Conservation (phyloP, 1,140 invertebrate species). For the Pemphigus obesinymphae region DNA sequence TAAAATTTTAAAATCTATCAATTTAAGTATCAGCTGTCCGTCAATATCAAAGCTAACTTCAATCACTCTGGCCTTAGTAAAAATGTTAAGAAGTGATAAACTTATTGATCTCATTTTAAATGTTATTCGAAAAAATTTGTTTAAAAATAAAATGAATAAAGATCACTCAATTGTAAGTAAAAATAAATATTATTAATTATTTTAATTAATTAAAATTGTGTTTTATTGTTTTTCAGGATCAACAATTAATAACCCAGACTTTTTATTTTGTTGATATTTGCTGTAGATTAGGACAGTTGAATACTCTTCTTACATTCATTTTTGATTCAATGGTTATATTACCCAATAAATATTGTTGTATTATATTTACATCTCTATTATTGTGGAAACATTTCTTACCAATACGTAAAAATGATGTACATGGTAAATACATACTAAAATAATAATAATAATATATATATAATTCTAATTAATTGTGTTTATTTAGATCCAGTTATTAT, state of each 20-base stretch:
- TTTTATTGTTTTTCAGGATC: conserved; percentile 5
- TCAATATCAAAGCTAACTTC: conserved; percentile 4
- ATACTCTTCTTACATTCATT: conserved; percentile 24
- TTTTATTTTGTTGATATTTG: conserved; percentile 29
- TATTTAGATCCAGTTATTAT: conserved; percentile 22
- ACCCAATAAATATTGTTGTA: conserved; percentile 31
- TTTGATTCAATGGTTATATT: conserved; percentile 33
- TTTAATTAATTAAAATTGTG: background rate
- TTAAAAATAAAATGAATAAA: background rate
- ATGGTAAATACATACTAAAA: conserved; percentile 5
- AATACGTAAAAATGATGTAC: background rate
- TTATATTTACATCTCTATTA: conserved; percentile 15
- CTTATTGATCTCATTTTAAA: background rate
- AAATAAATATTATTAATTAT: background rate
- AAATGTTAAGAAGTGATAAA: conserved; percentile 25
- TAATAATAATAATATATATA: background rate
- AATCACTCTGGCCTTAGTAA: conserved; percentile 11
- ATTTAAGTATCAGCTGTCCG: conserved; percentile 9
- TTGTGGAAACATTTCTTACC: conserved; percentile 30
- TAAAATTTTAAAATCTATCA: background rate
- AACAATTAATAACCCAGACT: background rate
- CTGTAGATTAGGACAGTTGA: background rate
- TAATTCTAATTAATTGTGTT: background rate
- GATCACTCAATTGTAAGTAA: conserved; percentile 20
- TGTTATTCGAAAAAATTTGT: conserved; percentile 5